phyloP scores from a whole-genome alignment of 2,797 vertebrate species.

The Carapus acus region DNA sequence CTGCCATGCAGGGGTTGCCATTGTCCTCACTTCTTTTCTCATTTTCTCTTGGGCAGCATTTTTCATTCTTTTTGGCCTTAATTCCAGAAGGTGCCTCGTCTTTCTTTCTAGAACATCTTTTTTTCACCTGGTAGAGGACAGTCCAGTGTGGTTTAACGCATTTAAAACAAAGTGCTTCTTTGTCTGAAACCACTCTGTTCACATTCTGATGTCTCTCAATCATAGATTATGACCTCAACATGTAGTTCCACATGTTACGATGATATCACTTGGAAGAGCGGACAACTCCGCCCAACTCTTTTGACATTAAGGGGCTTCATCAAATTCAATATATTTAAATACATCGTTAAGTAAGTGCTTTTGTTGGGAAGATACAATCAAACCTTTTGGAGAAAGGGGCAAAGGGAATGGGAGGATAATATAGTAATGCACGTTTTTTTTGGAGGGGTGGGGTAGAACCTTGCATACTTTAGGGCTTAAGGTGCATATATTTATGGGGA shows the following conservation, averaged over 20 bases:
- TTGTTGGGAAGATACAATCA: constrained; percentile 72
- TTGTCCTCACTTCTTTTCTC: constrained; percentile 28
- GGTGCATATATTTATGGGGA: constrained; percentile 65
- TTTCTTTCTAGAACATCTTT: constrained; percentile 35
- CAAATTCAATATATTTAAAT: constrained; percentile 62
- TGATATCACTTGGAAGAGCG: constrained; percentile 43
- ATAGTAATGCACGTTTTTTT: constrained; percentile 60
- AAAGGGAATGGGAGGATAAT: constrained; percentile 33
- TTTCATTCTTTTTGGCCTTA: constrained; percentile 53
- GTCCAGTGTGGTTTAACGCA: constrained; percentile 67
- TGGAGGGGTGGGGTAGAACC: constrained; percentile 44
- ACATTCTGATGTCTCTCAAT: constrained; percentile 72
- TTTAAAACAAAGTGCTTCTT: constrained; percentile 72
- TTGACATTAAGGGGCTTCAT: constrained; percentile 44
- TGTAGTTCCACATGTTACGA: constrained; percentile 52
- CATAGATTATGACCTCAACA: constrained; percentile 67
- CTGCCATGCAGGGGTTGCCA: constrained; percentile 39
- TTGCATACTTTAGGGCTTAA: constrained; percentile 71
- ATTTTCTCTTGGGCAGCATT: constrained; percentile 39
- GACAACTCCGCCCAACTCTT: constrained; percentile 42
- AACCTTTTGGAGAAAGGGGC: constrained; percentile 55
- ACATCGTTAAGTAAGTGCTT: constrained; percentile 78
- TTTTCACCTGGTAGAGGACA: constrained; percentile 62
- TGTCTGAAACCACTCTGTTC: constrained; percentile 68
- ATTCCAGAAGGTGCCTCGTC: constrained; percentile 61